Evolutionary conservation across 2,888 invertebrate genomes (phyloP).

Genomic region (Drosophila austrosaltans): DNA sequence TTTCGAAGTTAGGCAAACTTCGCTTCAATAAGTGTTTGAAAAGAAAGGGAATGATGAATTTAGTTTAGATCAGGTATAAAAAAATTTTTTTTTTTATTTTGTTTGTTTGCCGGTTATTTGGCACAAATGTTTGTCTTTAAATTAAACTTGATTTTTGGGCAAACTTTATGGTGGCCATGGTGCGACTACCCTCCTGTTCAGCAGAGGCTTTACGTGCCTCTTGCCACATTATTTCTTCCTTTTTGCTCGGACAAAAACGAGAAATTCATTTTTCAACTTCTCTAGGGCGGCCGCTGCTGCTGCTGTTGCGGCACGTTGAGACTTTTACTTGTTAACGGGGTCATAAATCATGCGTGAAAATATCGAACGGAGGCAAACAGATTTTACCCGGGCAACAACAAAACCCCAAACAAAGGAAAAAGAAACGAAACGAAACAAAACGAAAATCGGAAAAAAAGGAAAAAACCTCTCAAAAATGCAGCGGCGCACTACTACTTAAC

Average conservation of each 20-base stretch:
- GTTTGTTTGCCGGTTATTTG: constrained; percentile 44
- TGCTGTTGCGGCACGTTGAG: constrained; percentile 67
- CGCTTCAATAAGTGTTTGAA: too few species aligned
- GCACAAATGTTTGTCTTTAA: constrained; percentile 64
- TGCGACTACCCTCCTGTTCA: constrained; percentile 28
- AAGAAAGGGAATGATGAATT: too few species aligned
- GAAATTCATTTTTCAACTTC: constrained; percentile 74
- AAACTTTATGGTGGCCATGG: constrained; percentile 54
- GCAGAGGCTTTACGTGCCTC: constrained; percentile 43
- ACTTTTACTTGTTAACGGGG: constrained; percentile 79
- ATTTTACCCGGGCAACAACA: constrained; percentile 56
- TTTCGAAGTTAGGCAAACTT: too few species aligned
- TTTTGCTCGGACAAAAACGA: constrained; percentile 59
- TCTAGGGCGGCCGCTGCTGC: constrained; percentile 45
- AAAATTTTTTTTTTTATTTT: too few species aligned
- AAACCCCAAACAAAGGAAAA: constrained; percentile 41
- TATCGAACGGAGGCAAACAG: constrained; percentile 75
- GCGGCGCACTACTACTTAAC: constrained; percentile 38
- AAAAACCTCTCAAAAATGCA: constrained; percentile 57
- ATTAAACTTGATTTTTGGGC: constrained; percentile 56
- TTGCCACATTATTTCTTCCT: constrained; percentile 41
- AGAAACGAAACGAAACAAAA: constrained; percentile 36
- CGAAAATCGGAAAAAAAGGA: constrained; percentile 23
- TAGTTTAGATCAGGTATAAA: too few species aligned
- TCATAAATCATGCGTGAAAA: constrained; percentile 78